Conservation (phyloP, 1,140 invertebrate genomes). For the Triops longicaudatus region DNA sequence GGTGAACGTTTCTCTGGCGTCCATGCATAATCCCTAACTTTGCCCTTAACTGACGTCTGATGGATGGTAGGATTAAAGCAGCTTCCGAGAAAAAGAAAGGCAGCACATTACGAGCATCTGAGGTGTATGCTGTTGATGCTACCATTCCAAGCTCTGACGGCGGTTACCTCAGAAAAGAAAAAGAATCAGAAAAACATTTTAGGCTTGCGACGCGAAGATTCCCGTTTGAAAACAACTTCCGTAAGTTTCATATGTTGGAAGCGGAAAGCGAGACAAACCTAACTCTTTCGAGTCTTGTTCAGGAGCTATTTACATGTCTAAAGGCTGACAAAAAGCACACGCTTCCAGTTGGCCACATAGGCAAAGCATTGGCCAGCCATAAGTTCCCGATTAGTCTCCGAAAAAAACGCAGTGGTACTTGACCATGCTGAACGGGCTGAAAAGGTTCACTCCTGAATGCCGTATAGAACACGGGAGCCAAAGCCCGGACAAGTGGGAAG, state of each 20-base stretch:
- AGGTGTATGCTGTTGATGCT: neutral
- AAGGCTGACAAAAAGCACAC: neutral
- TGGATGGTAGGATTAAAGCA: constrained; percentile 2
- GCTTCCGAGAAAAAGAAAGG: neutral
- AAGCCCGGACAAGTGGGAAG: neutral
- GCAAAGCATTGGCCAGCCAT: neutral
- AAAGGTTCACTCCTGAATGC: neutral
- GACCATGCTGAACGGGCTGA: neutral
- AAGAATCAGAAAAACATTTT: neutral
- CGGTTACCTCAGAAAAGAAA: neutral
- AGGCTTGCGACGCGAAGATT: too few relatives aligned
- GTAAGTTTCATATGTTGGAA: neutral
- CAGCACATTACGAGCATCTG: neutral
- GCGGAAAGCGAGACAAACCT: neutral
- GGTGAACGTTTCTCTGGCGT: constrained; percentile 9
- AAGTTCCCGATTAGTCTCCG: neutral
- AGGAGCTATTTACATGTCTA: neutral
- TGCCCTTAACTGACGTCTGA: constrained; percentile 11
- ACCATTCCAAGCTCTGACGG: neutral
- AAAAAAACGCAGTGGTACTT: neutral
- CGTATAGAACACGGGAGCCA: neutral
- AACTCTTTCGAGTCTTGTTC: neutral
- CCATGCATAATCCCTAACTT: constrained; percentile 7
- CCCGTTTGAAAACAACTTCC: too few relatives aligned
- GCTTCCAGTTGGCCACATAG: neutral